Evolutionary conservation across 2,888 invertebrate genomes (phyloP).

Genomic region (Xylophagus ater): DNA sequence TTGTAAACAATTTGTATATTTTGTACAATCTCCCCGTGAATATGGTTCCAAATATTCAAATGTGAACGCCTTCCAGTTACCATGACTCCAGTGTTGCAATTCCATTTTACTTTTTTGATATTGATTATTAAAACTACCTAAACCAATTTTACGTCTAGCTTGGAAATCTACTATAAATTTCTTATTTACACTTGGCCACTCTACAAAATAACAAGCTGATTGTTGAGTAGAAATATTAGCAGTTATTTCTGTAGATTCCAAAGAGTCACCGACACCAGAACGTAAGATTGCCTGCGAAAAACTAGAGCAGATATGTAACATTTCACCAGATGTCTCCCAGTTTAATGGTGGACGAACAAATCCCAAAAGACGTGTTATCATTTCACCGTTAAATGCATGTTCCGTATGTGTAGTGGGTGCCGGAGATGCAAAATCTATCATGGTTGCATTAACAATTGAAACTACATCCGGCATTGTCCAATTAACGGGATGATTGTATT

Average conservation of each 20-base stretch:
- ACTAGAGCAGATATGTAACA: constrained; percentile 66
- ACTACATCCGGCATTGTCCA: constrained; percentile 82
- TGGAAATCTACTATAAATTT: constrained; percentile 58
- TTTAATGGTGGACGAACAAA: constrained; percentile 68
- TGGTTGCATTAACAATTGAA: constrained; percentile 73
- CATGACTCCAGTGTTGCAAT: constrained; percentile 60
- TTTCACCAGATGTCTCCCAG: constrained; percentile 58
- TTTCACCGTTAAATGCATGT: constrained; percentile 57
- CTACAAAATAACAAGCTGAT: constrained; percentile 57
- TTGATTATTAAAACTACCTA: constrained; percentile 46
- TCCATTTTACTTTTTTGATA: constrained; percentile 73
- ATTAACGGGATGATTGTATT: constrained; percentile 80
- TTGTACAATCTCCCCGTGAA: constrained; percentile 63
- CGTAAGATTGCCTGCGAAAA: constrained; percentile 60
- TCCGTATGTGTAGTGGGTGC: constrained; percentile 58
- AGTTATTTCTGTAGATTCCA: constrained; percentile 41
- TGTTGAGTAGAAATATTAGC: constrained; percentile 56
- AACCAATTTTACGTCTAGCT: constrained; percentile 46
- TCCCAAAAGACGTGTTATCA: constrained; percentile 65
- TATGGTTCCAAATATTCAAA: constrained; percentile 84
- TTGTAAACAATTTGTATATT: constrained; percentile 73
- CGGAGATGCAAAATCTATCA: constrained; percentile 66
- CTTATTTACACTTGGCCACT: constrained; percentile 53
- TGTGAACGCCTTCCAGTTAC: constrained; percentile 72
- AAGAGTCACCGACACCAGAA: constrained; percentile 39